phyloP scores from a whole-genome alignment of 2,888 invertebrate genomes.

The Asteroscopus sphinx region DNA sequence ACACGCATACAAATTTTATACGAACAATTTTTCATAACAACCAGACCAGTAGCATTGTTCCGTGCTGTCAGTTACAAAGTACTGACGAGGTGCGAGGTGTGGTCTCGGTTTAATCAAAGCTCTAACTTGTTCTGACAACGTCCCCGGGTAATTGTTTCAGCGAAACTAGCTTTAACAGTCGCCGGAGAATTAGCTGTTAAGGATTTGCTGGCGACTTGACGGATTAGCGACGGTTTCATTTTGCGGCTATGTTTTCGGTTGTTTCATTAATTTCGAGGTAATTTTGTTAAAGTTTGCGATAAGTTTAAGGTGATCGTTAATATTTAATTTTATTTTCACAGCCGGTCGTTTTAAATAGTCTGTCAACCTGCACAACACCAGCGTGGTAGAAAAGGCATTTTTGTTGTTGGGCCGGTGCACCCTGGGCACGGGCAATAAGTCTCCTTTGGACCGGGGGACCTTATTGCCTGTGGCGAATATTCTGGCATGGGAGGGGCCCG shows the following conservation, averaged over 20 bases:
- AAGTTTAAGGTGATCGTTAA: neutral
- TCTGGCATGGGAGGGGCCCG: too few relatives aligned
- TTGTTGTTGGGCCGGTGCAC: too few relatives aligned
- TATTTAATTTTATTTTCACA: too few relatives aligned
- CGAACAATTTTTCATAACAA: conserved; percentile 52
- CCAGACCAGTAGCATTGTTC: conserved; percentile 42
- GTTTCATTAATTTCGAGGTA: neutral
- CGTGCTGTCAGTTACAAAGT: conserved; percentile 64
- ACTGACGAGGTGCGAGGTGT: conserved; percentile 66
- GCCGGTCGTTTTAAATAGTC: too few relatives aligned
- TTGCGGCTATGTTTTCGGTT: conserved; percentile 10
- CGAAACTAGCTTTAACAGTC: conserved; percentile 60
- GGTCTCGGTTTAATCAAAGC: conserved; percentile 78
- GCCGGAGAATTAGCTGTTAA: conserved; percentile 60
- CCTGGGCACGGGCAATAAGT: too few relatives aligned
- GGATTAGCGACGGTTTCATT: conserved; percentile 39
- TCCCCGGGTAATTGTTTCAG: conserved; percentile 73
- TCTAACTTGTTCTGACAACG: conserved; percentile 72
- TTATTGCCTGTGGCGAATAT: too few relatives aligned
- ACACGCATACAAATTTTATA: conserved; percentile 41
- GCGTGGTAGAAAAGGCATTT: too few relatives aligned
- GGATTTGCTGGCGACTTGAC: conserved; percentile 55
- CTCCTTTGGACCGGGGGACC: too few relatives aligned
- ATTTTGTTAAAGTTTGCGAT: neutral
- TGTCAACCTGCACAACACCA: too few relatives aligned